These are phyloP conservation scores for Tenebrosternarchus preto DNA, from an alignment of 2,113 vertebrate species.

Conservation along the genomic window DNA sequence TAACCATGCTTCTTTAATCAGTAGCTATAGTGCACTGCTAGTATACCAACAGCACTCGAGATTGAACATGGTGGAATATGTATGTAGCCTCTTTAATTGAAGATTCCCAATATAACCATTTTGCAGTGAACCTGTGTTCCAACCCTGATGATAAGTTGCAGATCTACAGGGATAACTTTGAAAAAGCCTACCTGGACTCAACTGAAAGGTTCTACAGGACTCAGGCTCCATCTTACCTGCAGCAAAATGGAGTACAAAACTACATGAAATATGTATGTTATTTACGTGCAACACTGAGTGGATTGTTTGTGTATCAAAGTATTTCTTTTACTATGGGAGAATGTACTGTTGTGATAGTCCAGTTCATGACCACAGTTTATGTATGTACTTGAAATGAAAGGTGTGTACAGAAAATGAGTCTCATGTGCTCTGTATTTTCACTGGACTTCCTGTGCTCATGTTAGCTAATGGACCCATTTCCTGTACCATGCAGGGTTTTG, in stretches of 20 bases:
- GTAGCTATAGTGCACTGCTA: too few species aligned
- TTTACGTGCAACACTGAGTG: not conserved
- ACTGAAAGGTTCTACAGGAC: constrained; percentile 99
- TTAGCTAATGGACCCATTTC: too few species aligned
- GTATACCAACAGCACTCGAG: not conserved
- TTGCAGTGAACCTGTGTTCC: constrained; percentile 95
- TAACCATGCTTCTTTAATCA: too few species aligned
- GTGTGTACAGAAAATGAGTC: too few species aligned
- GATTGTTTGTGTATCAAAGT: not conserved
- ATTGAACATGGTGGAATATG: not conserved
- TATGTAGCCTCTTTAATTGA: not conserved
- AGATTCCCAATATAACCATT: not conserved
- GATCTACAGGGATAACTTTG: constrained; percentile 99
- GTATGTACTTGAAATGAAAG: too few species aligned
- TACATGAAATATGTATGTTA: constrained; percentile 99
- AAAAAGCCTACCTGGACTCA: constrained; percentile 98
- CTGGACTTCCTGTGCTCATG: too few species aligned
- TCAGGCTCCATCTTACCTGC: constrained; percentile 96
- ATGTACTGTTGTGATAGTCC: too few species aligned
- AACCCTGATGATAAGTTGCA: constrained; percentile 99
- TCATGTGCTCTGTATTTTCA: too few species aligned
- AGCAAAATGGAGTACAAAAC: constrained; percentile 98
- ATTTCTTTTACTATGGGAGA: too few species aligned
- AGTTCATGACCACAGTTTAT: too few species aligned
- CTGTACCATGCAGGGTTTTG: not conserved